Base-by-base conservation (phyloP, 2,888 invertebrate genomes). In the Oscheius onirici region DNA sequence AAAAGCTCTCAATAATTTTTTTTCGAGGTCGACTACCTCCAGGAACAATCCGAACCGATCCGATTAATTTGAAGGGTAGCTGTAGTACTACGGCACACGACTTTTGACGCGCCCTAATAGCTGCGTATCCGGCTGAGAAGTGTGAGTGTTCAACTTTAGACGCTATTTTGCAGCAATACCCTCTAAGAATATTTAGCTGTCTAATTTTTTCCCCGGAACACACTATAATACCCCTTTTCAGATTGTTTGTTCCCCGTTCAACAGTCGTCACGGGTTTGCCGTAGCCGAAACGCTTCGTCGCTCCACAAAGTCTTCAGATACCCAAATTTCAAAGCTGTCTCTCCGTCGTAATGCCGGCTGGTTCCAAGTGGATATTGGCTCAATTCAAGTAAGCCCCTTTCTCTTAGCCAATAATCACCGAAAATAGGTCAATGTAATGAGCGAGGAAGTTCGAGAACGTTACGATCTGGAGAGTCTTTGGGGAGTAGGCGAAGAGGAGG, bases 401-500 rank as follows among this genome's bases (percentile, higher is more conserved):
- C 17, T n/a, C 41, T 57, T 20, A n/a, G 34, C 3, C 34, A 34
- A 34, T 34, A 34, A 34, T 6, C 34, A 3, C 3, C 3, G 8
- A 34, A 34, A 34, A 34, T 34, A 69, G 69, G 58, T 71, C 11
- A 61, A 71, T 57, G 41, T 71, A 20, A 71, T 71, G 65, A 55
- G 51, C 34, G 65, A 44, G 15, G 71, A 71, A 11, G 17, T 66
- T 15, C 71, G 71, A 1, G 17, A 44, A 6, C 65, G 66, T 26
- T 71, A 51, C 44, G 71, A 71, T 66, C 66, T 71, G 13, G 71
- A 71, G 26, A 65, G 71, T 17, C 57, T 71, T 1, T 71, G 71
- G 71, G 71, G 66, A 8, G 55, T 34, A 26, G 71, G 57, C 10
- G 71, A 66, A 3, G 66, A 55, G 24, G 63, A 70, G 34, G 28